phyloP scores from a whole-genome alignment of 1,140 invertebrate species.

The Sycobia sp. region DNA sequence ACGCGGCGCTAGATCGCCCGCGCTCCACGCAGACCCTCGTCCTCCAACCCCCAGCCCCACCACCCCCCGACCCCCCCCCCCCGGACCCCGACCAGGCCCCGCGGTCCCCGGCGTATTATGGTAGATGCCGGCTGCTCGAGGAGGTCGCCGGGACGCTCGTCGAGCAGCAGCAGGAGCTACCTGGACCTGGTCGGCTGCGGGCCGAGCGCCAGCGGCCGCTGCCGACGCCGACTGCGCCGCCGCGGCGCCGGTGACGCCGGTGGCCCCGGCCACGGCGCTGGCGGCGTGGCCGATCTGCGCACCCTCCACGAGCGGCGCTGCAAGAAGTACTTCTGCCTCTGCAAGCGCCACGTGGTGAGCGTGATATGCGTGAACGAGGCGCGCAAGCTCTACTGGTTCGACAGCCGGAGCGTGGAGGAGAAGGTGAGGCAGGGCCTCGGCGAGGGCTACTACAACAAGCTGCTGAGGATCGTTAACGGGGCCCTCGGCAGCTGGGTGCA shows the following conservation, averaged over 20 bases:
- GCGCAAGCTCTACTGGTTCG: constrained; percentile 57
- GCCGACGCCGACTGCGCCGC: no score
- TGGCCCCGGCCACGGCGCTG: no score
- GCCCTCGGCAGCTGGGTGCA: constrained; percentile 54
- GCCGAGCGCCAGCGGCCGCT: no score
- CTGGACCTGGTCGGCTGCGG: not conserved
- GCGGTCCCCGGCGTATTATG: not conserved
- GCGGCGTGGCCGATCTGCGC: constrained; percentile 50
- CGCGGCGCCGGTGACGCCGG: not conserved
- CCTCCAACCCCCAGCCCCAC: no score
- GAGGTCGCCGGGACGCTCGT: constrained; percentile 41
- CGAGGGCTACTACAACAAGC: constrained; percentile 57
- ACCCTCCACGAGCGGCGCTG: constrained; percentile 54
- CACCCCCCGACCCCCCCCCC: not conserved
- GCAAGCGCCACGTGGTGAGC: constrained; percentile 57
- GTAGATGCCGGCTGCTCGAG: constrained; percentile 5
- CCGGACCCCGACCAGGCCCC: not conserved
- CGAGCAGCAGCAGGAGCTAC: constrained; percentile 46
- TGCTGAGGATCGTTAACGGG: constrained; percentile 52
- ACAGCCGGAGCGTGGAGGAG: constrained; percentile 55
- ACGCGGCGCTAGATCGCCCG: no score
- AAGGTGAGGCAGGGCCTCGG: constrained; percentile 52
- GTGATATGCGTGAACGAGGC: constrained; percentile 57
- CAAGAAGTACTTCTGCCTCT: constrained; percentile 56
- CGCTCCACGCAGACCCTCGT: no score